A percentile compares a stretch with the other conserved stretches of the same genome.
Conservation (phyloP, 1,140 invertebrate species). For the Diachasmimorpha longicaudata region DNA sequence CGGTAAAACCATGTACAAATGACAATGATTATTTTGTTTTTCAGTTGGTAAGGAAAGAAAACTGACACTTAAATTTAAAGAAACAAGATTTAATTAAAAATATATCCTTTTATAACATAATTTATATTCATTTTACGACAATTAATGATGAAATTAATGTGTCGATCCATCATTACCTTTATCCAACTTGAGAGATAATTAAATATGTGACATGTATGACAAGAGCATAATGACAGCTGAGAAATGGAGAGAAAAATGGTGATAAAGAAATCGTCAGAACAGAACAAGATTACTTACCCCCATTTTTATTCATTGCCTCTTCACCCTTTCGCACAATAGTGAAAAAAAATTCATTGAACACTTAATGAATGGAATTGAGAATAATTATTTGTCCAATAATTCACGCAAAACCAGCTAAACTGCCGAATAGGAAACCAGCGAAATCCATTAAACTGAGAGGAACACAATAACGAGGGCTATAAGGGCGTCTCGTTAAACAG, state of each 20-base stretch:
- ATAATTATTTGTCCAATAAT: not conserved
- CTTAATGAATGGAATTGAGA: not conserved
- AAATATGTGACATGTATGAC: not conserved
- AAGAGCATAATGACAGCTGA: not conserved
- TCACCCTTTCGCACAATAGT: not conserved
- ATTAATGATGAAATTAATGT: not conserved
- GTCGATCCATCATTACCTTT: not conserved
- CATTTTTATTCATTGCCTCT: not conserved
- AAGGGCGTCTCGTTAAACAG: not conserved
- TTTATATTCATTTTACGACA: not conserved
- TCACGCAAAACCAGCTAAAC: not conserved
- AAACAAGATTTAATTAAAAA: not conserved
- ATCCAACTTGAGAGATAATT: not conserved
- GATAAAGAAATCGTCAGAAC: not conserved
- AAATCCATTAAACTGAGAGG: not conserved
- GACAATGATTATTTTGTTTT: not conserved
- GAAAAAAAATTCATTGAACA: not conserved
- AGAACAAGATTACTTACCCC: not conserved
- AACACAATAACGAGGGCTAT: not conserved
- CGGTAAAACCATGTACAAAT: not conserved
- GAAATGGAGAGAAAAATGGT: not conserved
- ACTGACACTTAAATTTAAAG: not conserved
- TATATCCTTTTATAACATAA: not conserved
- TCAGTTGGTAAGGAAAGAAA: not conserved
- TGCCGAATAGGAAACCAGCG: conserved; percentile 10